phyloP scores from a whole-genome alignment of 2,888 invertebrate genomes.

The Lasioglossum malachurum region DNA sequence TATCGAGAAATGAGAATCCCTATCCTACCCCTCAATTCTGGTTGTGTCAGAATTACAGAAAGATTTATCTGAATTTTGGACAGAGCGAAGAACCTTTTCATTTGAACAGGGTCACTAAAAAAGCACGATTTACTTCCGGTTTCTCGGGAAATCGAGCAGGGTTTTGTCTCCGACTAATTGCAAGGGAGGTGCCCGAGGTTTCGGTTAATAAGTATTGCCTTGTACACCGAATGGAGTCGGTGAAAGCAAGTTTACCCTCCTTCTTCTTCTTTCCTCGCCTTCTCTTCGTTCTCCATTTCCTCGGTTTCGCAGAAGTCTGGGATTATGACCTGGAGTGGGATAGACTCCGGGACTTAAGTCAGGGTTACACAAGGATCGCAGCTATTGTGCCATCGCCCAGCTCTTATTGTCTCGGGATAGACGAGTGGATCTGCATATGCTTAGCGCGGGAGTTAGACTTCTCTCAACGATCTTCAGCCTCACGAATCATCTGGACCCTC shows the following conservation, averaged over 20 bases:
- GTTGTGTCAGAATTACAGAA: not conserved
- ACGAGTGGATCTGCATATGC: conserved; percentile 85
- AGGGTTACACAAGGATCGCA: conserved; percentile 85
- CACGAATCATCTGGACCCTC: conserved; percentile 73
- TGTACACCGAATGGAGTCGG: conserved; percentile 53
- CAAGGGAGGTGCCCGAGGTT: not conserved
- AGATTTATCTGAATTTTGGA: not conserved
- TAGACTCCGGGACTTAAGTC: conserved; percentile 84
- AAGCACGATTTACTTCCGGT: not conserved
- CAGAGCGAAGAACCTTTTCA: not conserved
- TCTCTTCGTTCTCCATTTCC: conserved; percentile 71
- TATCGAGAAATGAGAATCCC: too few species aligned
- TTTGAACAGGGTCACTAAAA: not conserved
- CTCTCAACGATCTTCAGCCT: conserved; percentile 74
- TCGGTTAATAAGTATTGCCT: conserved; percentile 68
- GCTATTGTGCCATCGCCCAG: conserved; percentile 83
- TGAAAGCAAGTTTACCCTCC: conserved; percentile 57
- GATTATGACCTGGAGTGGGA: conserved; percentile 83
- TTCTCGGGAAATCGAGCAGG: not conserved
- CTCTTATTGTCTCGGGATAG: conserved; percentile 84
- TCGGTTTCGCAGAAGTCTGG: conserved; percentile 81
- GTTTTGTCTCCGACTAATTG: conserved; percentile 11
- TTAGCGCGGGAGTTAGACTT: conserved; percentile 83
- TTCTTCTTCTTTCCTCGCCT: conserved; percentile 50
- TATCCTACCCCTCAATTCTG: not conserved